phyloP scores from a whole-genome alignment of 2,797 vertebrate genomes.

The Eremophila alpestris region DNA sequence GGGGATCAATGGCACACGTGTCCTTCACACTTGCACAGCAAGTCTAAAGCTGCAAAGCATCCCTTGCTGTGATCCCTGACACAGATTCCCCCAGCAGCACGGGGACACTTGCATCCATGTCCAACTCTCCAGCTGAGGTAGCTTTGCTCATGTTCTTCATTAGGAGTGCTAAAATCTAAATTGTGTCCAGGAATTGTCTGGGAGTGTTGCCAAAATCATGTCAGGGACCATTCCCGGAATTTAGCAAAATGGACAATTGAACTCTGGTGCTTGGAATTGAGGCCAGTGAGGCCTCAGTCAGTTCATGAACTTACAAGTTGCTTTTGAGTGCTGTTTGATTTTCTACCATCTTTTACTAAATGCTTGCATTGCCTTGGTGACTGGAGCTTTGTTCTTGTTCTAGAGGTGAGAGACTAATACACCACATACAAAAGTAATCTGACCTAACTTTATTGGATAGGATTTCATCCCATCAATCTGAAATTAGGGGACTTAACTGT shows the following conservation, averaged over 20 bases:
- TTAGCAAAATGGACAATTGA: accelerated
- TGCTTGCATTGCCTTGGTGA: accelerated
- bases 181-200: background rate
- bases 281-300: background rate
- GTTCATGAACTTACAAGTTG: background rate
- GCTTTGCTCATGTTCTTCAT: background rate
- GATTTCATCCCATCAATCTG: background rate
- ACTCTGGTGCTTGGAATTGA: background rate
- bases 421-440: background rate
- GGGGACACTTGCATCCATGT: background rate
- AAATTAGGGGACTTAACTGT: background rate
- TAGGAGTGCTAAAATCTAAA: background rate
- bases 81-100: background rate
- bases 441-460: background rate
- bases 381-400: background rate
- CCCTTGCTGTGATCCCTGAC: background rate
- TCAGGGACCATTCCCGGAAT: background rate
- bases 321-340: background rate
- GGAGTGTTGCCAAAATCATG: background rate
- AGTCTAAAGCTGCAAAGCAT: background rate
- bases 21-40: background rate
- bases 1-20: too few species aligned
- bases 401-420: background rate
- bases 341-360: background rate
- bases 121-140: background rate